Percentiles rank a stretch among this genome's conserved stretches.
These are phyloP conservation scores for Perdita meconis DNA, from an alignment of 2,888 invertebrate species.

Conservation along the genomic window DNA sequence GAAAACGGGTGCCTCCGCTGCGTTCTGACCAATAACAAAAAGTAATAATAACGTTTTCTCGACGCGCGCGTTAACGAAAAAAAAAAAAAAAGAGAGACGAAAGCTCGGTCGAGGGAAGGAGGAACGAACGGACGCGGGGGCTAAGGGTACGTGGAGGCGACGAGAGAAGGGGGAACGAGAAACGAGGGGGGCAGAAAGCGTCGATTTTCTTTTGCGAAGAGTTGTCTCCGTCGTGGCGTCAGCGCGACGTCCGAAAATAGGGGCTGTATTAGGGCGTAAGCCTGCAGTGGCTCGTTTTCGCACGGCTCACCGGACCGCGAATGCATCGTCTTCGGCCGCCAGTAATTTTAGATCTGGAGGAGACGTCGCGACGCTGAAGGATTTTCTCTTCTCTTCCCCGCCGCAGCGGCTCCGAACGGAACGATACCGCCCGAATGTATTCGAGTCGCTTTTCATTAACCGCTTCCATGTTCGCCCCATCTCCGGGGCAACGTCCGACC, in stretches of 20 bases:
- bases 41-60: constrained; percentile 29
- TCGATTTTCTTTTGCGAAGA: constrained; percentile 57
- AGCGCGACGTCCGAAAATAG: constrained; percentile 68
- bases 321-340: constrained; percentile 70
- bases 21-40: constrained; percentile 13
- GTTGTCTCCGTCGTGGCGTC: constrained; percentile 61
- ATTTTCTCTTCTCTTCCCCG: constrained; percentile 29
- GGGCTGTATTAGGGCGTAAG: constrained; percentile 63
- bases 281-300: constrained; percentile 63
- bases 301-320: constrained; percentile 69
- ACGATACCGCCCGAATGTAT: constrained; percentile 16
- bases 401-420: constrained; percentile 16
- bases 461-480: no score
- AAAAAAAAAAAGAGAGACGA: no score
- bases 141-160: background rate
- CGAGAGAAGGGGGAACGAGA: background rate
- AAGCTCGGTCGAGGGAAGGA: no score
- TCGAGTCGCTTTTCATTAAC: constrained; percentile 16
- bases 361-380: constrained; percentile 63
- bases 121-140: background rate
- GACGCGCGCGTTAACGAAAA: constrained; percentile 15
- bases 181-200: constrained; percentile 18
- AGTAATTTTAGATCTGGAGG: constrained; percentile 75
- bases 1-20: background rate
- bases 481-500: no score